These are phyloP conservation scores for Epizoanthus rinbou DNA, from an alignment of 92 coral and sea anemone genomes.

Conservation along the genomic window DNA sequence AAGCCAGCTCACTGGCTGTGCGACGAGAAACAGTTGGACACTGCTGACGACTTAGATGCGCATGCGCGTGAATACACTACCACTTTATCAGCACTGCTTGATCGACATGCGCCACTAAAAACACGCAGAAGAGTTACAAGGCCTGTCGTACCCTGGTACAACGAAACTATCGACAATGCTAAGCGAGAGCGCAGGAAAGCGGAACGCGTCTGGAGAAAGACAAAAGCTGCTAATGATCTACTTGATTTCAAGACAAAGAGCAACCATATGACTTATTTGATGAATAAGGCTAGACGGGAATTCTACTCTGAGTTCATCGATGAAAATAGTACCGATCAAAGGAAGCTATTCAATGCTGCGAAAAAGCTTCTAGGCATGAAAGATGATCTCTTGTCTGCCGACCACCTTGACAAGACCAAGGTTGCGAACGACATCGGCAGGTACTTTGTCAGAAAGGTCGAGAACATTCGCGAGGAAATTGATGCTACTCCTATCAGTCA, in stretches of 20 bases:
- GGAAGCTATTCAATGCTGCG: slow-evolving; percentile 45
- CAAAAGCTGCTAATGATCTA: slow-evolving; percentile 42
- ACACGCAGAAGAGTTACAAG: no score
- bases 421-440: slow-evolving; percentile 57
- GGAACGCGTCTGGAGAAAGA: slow-evolving; percentile 57
- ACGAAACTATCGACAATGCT: no score
- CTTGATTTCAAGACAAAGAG: slow-evolving; percentile 45
- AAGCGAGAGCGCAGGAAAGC: slow-evolving; percentile 50
- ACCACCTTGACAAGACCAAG: slow-evolving; percentile 40
- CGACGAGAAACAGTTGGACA: no score
- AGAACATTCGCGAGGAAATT: slow-evolving; percentile 38
- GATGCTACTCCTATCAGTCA: slow-evolving; percentile 46
- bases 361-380: slow-evolving; percentile 44
- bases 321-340: slow-evolving; percentile 37
- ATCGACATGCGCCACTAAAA: no score
- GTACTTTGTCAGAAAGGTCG: no score
- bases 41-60: no score
- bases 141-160: no score
- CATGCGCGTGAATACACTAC: neutral
- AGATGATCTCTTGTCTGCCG: slow-evolving; percentile 39
- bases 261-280: slow-evolving; percentile 51
- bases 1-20: slow-evolving; percentile 21
- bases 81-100: no score
- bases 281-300: slow-evolving; percentile 58
- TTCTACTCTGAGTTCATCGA: slow-evolving; percentile 14